Evolutionary conservation across 1,140 invertebrate species (phyloP), one percentile per base, ranked within the genome.

Genomic region (Trichomalopsis sarcophagae): DNA sequence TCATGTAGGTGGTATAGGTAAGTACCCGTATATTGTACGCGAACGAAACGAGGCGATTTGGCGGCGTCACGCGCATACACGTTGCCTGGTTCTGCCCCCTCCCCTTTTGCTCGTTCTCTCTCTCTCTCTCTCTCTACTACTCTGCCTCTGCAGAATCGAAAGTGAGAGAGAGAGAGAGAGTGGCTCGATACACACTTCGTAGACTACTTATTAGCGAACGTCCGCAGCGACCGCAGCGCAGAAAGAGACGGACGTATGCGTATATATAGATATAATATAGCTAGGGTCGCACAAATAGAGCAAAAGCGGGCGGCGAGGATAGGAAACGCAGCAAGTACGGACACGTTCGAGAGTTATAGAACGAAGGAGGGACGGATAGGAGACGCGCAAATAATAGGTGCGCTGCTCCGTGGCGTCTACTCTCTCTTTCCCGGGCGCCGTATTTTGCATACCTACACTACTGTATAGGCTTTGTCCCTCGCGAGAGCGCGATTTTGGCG

Each of bases 31-130:
- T 44, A 44, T 44, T 9, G 50, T 44, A n/a, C 33, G 36, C 17
- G 33, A 23, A 73, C 55, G 50, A 81, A 47, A 47, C 30, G n/a
- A n/a, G 44, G n/a, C 10, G 68, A 33, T n/a, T 74, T 23, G 47
- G 81, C 47, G 71, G 69, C 81, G 81, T 82, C 81, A 62, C 81
- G 71, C 44, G 68, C 44, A 50, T 27, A 50, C 68, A 47, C 79
- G 81, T 82, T 23, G 74, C n/a, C 23, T 17, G 17, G 1, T 33
- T 55, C 27, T 21, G 2, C 23, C 36, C 36, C 40, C 27, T 30
- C 21, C 36, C 7, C 36, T 30, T 36, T 81, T 2, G 4, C 62
- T 71, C 78, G 40, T n/a, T 69, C 80, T 44, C 68, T 73, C 78
- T 36, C 33, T 68, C 27, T 44, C 21, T 40, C 21, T n/a, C 36